Base-by-base conservation (phyloP, 2,888 invertebrate genomes). In the Scelioninae gen. 1 region DNA sequence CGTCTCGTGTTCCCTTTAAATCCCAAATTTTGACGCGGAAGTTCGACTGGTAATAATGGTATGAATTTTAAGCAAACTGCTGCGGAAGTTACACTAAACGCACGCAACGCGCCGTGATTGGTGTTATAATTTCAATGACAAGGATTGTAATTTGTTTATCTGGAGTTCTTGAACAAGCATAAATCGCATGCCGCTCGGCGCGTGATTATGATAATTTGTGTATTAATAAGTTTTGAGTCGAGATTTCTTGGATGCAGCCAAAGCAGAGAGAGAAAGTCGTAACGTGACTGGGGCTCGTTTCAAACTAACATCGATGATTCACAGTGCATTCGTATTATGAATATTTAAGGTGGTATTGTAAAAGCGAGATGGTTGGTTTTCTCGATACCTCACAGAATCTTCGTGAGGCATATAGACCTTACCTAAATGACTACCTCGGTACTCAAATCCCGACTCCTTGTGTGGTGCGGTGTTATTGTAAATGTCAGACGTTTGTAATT, bases 121-220 rank as follows among this genome's bases (percentile, higher is more conserved):
- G 77, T 51, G 78, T 71, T 47, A 71, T 78, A 71, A 78, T 69
- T 78, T 71, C 47, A 71, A 71, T 71, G 63, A 71, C 49, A 63
- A 78, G 56, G 23, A 23, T 23, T 23, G 23, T 23, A 23, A 71
- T 53, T 53, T 71, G n/a, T 6, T n/a, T 43, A n/a, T 43, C 9
- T n/a, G n/a, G 43, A n/a, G 43, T 43, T 43, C 43, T 10, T 29
- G 15, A 29, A 34, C 45, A 34, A 56, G 65, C 34, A 58, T 60
- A 29, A 71, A 51, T 66, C 53, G 65, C 63, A 53, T 65, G 78
- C 63, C 65, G 71, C 29, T 60, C 40, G 53, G 66, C 47, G 72
- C 79, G 79, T 79, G 79, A 68, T 72, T 60, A 34, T 13, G 34
- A 72, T 68, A 38, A 74, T 79, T 79, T 43, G 43, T 32, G 51